Conservation (phyloP, 1,140 invertebrate species). For the Penaeus indicus region DNA sequence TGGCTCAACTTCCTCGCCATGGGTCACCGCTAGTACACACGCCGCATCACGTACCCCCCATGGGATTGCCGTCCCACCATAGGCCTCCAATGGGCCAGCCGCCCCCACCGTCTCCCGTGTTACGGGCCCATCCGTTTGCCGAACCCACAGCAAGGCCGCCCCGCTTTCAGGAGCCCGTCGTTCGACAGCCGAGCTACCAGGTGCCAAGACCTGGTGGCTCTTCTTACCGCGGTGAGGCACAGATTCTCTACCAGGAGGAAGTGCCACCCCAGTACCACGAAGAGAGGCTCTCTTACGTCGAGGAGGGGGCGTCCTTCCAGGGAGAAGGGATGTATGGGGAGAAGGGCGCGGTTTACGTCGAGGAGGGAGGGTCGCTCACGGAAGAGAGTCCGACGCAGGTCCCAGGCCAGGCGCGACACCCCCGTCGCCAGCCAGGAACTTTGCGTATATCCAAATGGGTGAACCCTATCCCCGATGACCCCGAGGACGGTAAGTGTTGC, state of each 20-base stretch:
- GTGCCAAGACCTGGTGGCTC: too few relatives aligned
- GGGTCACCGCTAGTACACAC: neutral
- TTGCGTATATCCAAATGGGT: conserved; percentile 65
- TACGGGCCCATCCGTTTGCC: too few relatives aligned
- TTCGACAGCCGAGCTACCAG: too few relatives aligned
- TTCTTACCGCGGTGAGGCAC: too few relatives aligned
- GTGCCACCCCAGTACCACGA: too few relatives aligned
- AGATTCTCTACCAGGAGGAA: too few relatives aligned
- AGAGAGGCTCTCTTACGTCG: too few relatives aligned
- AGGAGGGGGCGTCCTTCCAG: too few relatives aligned
- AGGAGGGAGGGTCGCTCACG: neutral
- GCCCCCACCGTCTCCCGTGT: neutral
- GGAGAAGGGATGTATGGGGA: neutral
- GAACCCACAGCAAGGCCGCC: too few relatives aligned
- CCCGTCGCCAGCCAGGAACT: conserved; percentile 45
- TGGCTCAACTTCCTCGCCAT: neutral
- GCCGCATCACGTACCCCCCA: neutral
- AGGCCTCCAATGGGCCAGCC: conserved; percentile 8
- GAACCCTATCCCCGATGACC: conserved; percentile 64
- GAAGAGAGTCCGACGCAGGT: neutral
- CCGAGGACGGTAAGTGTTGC: conserved; percentile 62
- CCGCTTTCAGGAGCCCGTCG: too few relatives aligned
- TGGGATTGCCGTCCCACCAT: neutral
- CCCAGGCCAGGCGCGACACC: neutral
- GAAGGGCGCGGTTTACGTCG: neutral